Evolutionary conservation across 2,888 invertebrate genomes (phyloP).

Genomic region (Pasiphila rectangulata): DNA sequence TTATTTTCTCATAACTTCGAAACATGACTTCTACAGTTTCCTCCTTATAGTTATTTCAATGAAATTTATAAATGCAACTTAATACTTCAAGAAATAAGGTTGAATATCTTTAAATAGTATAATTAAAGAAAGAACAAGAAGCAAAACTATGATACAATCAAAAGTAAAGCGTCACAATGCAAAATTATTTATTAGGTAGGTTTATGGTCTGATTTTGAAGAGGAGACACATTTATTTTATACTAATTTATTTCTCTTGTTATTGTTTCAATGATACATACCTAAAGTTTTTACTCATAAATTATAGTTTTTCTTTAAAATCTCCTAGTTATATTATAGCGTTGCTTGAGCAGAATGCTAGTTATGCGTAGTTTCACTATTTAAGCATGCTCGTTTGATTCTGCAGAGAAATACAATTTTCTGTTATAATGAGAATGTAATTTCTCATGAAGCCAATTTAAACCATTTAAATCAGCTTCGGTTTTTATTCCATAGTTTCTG

Average conservation of each 20-base stretch:
- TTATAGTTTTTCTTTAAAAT: conserved; percentile 3
- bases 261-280: too few relatives aligned
- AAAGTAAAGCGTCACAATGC: conserved; percentile 13
- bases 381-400: conserved; percentile 16
- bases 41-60: neutral
- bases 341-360: conserved; percentile 23
- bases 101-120: neutral
- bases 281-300: too few relatives aligned
- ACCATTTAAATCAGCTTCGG: too few relatives aligned
- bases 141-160: conserved; percentile 7
- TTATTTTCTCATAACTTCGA: neutral
- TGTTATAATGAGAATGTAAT: too few relatives aligned
- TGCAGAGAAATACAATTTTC: conserved; percentile 24
- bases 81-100: conserved; percentile 6
- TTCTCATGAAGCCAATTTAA: too few relatives aligned
- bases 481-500: too few relatives aligned
- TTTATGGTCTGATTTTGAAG: conserved; percentile 5
- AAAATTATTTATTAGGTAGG: conserved; percentile 13
- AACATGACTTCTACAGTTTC: neutral
- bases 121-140: neutral
- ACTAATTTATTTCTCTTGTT: neutral
- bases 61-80: neutral
- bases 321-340: conserved; percentile 8
- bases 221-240: neutral
- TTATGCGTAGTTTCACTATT: conserved; percentile 17